Conservation (phyloP, 2,113 vertebrate genomes). For the Stomatorhinus ivindoensis region DNA sequence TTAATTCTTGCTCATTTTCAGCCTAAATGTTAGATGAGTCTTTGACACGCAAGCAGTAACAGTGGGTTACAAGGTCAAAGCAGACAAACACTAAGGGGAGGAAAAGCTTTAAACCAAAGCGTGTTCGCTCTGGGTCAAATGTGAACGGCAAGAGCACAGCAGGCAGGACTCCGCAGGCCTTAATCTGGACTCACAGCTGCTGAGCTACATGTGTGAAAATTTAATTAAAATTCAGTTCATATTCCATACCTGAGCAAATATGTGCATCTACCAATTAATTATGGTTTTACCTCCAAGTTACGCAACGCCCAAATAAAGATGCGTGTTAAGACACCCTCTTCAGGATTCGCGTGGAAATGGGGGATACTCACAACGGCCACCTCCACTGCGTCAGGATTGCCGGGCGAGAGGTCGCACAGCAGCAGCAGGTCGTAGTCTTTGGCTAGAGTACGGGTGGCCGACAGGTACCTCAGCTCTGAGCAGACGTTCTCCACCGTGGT, state of each 20-base stretch:
- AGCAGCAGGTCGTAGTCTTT: conserved; percentile 72
- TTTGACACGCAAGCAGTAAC: background rate
- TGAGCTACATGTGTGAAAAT: background rate
- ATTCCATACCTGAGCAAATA: background rate
- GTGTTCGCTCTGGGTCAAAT: background rate
- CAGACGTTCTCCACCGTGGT: conserved; percentile 87
- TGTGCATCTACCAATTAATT: background rate
- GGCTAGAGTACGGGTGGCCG: conserved; percentile 69
- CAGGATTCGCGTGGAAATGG: background rate
- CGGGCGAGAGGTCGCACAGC: conserved; percentile 76
- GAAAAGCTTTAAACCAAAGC: background rate
- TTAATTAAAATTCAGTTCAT: background rate
- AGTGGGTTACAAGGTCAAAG: background rate
- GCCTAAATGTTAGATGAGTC: background rate
- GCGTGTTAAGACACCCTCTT: background rate
- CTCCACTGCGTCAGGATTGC: conserved; percentile 71
- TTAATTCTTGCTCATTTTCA: background rate
- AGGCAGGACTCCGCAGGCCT: background rate
- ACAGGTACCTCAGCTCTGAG: conserved; percentile 79
- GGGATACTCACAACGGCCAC: conserved; percentile 78
- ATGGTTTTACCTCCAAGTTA: background rate
- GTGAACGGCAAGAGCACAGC: background rate
- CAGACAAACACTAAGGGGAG: background rate
- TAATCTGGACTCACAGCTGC: background rate
- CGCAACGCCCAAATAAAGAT: background rate